These are phyloP conservation scores for Accipiter virgatus DNA, from an alignment of 2,113 vertebrate species.

Conservation along the genomic window DNA sequence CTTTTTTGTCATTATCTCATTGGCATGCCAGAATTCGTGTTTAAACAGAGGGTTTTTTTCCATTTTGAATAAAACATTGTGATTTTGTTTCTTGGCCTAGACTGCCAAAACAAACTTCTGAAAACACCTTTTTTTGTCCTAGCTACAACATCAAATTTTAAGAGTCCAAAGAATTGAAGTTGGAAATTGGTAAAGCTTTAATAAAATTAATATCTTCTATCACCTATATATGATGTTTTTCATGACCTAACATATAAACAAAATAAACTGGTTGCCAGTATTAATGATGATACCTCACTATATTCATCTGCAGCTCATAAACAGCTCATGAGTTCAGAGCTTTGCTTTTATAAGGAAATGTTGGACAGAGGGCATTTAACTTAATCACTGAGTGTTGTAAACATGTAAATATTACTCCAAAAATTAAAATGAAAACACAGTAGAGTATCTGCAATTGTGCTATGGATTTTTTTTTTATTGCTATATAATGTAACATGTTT, in stretches of 20 bases:
- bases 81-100: not conserved
- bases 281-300: not conserved
- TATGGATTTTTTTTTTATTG: not conserved
- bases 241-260: not conserved
- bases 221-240: not conserved
- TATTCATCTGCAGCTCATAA: not conserved
- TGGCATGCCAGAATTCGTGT: not conserved
- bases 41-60: not conserved
- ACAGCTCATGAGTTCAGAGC: not conserved
- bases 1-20: not conserved
- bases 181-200: conserved; percentile 25
- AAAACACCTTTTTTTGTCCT: not conserved
- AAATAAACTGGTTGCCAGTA: conserved; percentile 21
- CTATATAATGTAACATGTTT: not conserved
- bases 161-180: not conserved
- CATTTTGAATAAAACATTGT: not conserved
- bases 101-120: not conserved
- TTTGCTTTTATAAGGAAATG: not conserved
- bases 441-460: not conserved
- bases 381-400: not conserved
- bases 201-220: conserved; percentile 25
- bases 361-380: not conserved
- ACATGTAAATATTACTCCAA: not conserved
- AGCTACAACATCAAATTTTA: not conserved
- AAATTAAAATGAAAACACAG: not conserved